Conservation (phyloP, 2,113 vertebrate genomes). For the Menura novaehollandiae region DNA sequence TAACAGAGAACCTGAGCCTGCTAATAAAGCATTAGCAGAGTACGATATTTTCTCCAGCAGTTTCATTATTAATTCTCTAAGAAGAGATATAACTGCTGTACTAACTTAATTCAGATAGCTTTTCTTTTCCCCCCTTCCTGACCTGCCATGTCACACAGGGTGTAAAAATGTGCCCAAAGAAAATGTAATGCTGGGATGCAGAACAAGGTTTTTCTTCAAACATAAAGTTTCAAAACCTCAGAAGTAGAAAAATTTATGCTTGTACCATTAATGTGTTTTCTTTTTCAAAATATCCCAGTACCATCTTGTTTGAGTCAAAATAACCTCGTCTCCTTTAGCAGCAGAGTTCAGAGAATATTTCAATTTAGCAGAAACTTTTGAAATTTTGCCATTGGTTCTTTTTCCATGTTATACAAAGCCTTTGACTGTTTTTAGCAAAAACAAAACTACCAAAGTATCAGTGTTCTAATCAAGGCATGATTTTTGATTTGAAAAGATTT, state of each 20-base stretch:
- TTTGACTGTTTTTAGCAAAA: neutral
- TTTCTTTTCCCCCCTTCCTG: neutral
- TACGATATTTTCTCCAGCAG: neutral
- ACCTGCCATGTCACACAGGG: neutral
- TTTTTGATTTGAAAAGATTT: neutral
- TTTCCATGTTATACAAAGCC: neutral
- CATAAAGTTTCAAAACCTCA: neutral
- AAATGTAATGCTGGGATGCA: neutral
- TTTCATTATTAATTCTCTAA: neutral
- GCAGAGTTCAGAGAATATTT: neutral
- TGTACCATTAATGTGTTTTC: neutral
- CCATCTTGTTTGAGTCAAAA: neutral
- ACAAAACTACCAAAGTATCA: neutral
- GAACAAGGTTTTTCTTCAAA: neutral
- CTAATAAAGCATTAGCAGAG: conserved; percentile 12
- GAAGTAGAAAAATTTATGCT: neutral
- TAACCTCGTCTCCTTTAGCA: neutral
- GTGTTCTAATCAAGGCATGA: neutral
- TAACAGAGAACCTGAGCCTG: neutral
- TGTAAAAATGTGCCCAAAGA: neutral
- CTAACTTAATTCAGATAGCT: neutral
- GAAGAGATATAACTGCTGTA: neutral
- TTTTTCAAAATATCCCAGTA: neutral
- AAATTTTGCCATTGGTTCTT: neutral
- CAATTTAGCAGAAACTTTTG: neutral